Evolutionary conservation across 2,113 vertebrate species (phyloP).

Genomic region (Cynocephalus volans): DNA sequence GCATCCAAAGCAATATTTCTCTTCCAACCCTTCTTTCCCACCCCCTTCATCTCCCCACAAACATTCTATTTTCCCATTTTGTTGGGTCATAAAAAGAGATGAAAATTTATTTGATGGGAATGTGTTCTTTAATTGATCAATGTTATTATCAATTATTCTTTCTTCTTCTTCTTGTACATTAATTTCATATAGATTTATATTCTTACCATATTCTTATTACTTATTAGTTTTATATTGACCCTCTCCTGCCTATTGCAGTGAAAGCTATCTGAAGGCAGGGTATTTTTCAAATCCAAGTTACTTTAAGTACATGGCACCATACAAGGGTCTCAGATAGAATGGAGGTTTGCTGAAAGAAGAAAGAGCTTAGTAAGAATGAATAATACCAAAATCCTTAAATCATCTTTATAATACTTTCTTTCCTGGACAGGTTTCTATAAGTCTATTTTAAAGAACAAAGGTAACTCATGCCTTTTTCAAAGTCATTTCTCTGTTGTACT

Average conservation of each 20-base stretch:
- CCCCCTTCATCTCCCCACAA: accelerated
- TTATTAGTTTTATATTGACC: background rate
- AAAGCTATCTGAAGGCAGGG: background rate
- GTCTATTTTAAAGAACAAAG: background rate
- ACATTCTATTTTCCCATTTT: conserved; percentile 1
- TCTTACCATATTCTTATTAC: background rate
- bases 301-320: background rate
- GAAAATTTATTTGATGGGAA: background rate
- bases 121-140: background rate
- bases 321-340: background rate
- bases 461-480: background rate
- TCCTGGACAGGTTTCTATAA: background rate
- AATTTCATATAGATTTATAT: background rate
- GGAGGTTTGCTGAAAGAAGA: background rate
- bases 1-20: background rate
- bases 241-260: background rate
- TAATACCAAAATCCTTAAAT: background rate
- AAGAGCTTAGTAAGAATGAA: background rate
- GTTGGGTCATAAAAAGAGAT: background rate
- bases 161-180: background rate
- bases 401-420: background rate
- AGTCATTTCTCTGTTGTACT: background rate
- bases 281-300: conserved; percentile 51
- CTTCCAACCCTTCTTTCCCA: background rate
- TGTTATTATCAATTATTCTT: background rate